A percentile compares a stretch with the other conserved stretches of the same genome.
phyloP scores from a whole-genome alignment of 2,797 vertebrate genomes.

The Myotis planiceps region DNA sequence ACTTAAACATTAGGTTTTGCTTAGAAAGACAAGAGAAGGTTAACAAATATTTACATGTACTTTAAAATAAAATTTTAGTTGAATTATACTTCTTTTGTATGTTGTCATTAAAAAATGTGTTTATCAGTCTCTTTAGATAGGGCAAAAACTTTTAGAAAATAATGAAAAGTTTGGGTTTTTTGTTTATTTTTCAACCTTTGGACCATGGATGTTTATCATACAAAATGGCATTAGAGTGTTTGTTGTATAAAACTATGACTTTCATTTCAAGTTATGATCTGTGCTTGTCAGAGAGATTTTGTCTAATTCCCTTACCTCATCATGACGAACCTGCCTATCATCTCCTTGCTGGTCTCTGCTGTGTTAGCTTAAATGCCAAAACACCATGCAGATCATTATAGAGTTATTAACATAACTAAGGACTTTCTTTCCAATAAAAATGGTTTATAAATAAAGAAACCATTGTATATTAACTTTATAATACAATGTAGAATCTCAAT shows the following conservation, averaged over 20 bases:
- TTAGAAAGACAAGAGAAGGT: background rate
- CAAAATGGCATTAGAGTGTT: background rate
- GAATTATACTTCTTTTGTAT: background rate
- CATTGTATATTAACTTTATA: background rate
- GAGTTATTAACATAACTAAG: background rate
- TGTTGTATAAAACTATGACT: background rate
- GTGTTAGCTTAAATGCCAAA: background rate
- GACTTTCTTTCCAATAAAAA: background rate
- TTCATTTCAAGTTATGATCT: background rate
- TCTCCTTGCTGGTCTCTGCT: background rate
- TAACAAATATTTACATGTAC: background rate
- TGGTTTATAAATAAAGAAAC: background rate
- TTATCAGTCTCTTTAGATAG: background rate
- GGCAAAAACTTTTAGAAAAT: background rate
- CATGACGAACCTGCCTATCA: no score
- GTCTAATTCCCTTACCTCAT: background rate
- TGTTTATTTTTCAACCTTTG: background rate
- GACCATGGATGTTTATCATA: background rate
- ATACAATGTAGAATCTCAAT: background rate
- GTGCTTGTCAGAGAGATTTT: background rate
- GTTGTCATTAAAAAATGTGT: background rate
- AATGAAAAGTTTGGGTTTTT: background rate
- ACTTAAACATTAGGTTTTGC: background rate
- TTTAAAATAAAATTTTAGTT: background rate
- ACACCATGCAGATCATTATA: background rate